Percentiles rank a stretch among this genome's conserved stretches.
These are phyloP conservation scores for Oryzias celebensis DNA, from an alignment of 2,113 vertebrate genomes.

Conservation along the genomic window DNA sequence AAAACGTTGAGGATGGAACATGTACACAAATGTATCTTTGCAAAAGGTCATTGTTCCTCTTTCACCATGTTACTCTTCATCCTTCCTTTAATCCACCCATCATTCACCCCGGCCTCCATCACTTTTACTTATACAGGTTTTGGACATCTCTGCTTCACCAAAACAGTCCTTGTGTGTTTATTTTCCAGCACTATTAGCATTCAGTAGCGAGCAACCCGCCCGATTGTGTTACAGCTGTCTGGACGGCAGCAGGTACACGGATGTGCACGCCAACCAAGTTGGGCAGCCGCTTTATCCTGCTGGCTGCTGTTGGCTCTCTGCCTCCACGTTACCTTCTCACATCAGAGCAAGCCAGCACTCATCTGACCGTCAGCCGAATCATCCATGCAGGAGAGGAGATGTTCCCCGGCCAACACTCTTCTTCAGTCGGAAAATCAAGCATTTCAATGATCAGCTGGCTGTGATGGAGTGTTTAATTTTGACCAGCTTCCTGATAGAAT, in stretches of 20 bases:
- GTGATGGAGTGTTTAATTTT: constrained; percentile 11
- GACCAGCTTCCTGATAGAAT: constrained; percentile 9
- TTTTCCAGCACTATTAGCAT: constrained; percentile 78
- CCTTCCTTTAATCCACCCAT: constrained; percentile 4
- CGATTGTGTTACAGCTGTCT: constrained; percentile 89
- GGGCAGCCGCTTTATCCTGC: constrained; percentile 73
- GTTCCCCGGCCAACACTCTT: constrained; percentile 56
- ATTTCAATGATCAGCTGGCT: constrained; percentile 24
- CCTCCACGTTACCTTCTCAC: constrained; percentile 74
- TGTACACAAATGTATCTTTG: constrained; percentile 95
- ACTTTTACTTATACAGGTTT: constrained; percentile 30
- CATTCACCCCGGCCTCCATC: background rate
- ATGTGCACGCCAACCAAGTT: constrained; percentile 83
- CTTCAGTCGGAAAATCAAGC: constrained; percentile 26
- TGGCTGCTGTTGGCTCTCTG: constrained; percentile 82
- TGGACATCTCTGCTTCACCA: constrained; percentile 22
- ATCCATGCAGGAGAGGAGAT: constrained; percentile 70
- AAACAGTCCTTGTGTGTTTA: constrained; percentile 60
- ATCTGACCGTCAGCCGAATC: constrained; percentile 77
- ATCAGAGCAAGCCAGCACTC: constrained; percentile 77
- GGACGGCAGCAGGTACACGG: constrained; percentile 79
- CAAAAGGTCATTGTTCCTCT: constrained; percentile 84
- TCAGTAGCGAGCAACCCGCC: constrained; percentile 81
- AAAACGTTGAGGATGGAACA: constrained; percentile 73
- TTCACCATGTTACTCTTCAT: constrained; percentile 36